These are phyloP conservation scores for Steinernema carpocapsae DNA, from an alignment of 2,888 invertebrate species.

Conservation along the genomic window DNA sequence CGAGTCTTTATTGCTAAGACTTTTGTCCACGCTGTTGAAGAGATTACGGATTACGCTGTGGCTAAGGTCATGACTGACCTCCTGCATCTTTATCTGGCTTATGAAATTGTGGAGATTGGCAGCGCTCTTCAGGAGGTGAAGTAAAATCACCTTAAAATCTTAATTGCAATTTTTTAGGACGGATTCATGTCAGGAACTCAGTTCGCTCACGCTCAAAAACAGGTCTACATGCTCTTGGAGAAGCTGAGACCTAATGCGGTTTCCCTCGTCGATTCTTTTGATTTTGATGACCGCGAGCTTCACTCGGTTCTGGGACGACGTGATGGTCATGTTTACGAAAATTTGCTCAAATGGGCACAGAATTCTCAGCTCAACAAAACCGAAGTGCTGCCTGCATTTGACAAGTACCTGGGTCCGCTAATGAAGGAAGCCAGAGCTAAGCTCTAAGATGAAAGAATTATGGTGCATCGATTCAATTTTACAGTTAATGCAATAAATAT, in stretches of 20 bases:
- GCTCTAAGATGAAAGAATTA: slow-evolving; percentile 1
- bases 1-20: slow-evolving; percentile 39
- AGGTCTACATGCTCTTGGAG: slow-evolving; percentile 71
- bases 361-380: slow-evolving; percentile 38
- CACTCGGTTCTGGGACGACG: slow-evolving; percentile 64
- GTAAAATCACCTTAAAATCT: background rate
- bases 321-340: slow-evolving; percentile 70
- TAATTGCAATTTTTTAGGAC: slow-evolving; percentile 45
- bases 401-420: slow-evolving; percentile 11
- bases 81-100: slow-evolving; percentile 45
- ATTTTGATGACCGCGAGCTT: slow-evolving; percentile 72
- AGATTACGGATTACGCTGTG: slow-evolving; percentile 31
- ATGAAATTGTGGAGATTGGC: slow-evolving; percentile 48
- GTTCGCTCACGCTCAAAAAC: slow-evolving; percentile 50
- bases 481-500: too few relatives aligned
- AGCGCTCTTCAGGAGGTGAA: slow-evolving; percentile 38
- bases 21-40: slow-evolving; percentile 33
- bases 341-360: slow-evolving; percentile 70
- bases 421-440: slow-evolving; percentile 17
- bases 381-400: slow-evolving; percentile 35
- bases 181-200: slow-evolving; percentile 53
- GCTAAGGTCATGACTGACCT: slow-evolving; percentile 42
- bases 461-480: too few relatives aligned
- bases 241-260: slow-evolving; percentile 83
- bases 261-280: slow-evolving; percentile 88